A percentile compares a stretch with the other conserved stretches of the same genome.
Conservation (phyloP, 2,888 invertebrate genomes). For the Callimorpha dominula region DNA sequence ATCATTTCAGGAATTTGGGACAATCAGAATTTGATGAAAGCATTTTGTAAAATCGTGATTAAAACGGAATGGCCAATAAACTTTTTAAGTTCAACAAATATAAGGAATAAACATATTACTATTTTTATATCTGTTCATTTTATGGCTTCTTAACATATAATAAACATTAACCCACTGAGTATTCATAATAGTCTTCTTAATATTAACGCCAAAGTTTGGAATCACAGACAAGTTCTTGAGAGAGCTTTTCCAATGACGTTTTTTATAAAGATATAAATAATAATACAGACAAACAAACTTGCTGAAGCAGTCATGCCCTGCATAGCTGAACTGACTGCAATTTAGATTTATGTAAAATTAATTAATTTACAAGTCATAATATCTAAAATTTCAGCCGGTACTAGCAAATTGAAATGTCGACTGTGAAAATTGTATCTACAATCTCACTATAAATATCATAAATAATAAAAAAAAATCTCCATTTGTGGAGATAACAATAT, state of each 20-base stretch:
- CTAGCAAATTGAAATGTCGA: slow-evolving; percentile 29
- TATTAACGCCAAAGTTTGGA: slow-evolving; percentile 25
- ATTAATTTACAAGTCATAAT: neutral
- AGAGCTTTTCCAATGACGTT: slow-evolving; percentile 43
- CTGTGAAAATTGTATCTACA: slow-evolving; percentile 55
- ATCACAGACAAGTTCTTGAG: slow-evolving; percentile 29
- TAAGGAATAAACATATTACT: slow-evolving; percentile 1
- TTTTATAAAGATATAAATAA: slow-evolving; percentile 16
- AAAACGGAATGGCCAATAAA: neutral
- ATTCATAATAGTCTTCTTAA: slow-evolving; percentile 47
- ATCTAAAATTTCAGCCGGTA: neutral
- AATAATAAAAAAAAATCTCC: slow-evolving; percentile 69
- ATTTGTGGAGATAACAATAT: slow-evolving; percentile 81
- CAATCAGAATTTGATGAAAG: neutral
- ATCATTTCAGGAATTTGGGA: neutral
- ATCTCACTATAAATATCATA: slow-evolving; percentile 52
- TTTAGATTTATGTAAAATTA: slow-evolving; percentile 12
- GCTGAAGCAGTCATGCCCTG: slow-evolving; percentile 37
- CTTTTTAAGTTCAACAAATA: neutral
- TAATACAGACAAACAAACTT: slow-evolving; percentile 30
- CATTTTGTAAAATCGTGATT: neutral
- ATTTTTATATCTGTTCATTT: neutral
- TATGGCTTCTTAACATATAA: neutral
- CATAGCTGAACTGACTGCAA: slow-evolving; percentile 33
- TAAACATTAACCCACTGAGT: slow-evolving; percentile 46